Base-by-base conservation (phyloP, 2,797 vertebrate species). In the Kryptolebias ocellatus region DNA sequence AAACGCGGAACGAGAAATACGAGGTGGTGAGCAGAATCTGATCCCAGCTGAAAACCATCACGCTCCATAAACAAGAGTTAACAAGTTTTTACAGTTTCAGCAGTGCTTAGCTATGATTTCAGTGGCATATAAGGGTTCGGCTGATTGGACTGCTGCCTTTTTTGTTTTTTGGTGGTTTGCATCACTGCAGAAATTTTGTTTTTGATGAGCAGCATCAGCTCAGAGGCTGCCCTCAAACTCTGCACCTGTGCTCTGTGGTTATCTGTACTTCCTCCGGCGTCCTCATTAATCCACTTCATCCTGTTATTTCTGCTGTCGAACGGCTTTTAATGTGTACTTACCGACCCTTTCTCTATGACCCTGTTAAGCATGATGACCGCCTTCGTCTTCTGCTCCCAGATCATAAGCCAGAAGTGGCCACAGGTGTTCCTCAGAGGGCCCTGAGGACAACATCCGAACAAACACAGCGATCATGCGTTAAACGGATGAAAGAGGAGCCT, bases 351-450 rank as follows among this genome's bases (percentile, higher is more conserved):
- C 89, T 99, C 98, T 80, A 99, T 96, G 76, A 98, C 95, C 87
- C 97, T 94, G 94, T 99, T 99, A 65, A 99, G 95, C 98, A 99
- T 99, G 87, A 99, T 95, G 57, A 99, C 95, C 0, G 96, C 97
- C 83, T 95, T 95, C 85, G 96, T 97, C 80, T 96, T 97, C 93
- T 99, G 98, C 84, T 99, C 96, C 98, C 98, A 99, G 83, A 99
- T 96, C 98, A 99, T 99, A 87, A 99, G 95, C 98, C 98, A 99
- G 20, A 99, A 99, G 89, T 99, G 98, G 69, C 97, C 96, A 73
- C 97, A 99, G 1, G 98, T 99, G 83, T 96, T 97, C 87, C 93
- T 96, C 87, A 99, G 90, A 75, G 98, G 98, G 47, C 97, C 98
- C 98, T 99, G 95, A 54, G 74, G 54, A 81, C 9, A 53, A 65